Base-by-base conservation (phyloP, 2,888 invertebrate genomes). In the Drosophila tanythrix region DNA sequence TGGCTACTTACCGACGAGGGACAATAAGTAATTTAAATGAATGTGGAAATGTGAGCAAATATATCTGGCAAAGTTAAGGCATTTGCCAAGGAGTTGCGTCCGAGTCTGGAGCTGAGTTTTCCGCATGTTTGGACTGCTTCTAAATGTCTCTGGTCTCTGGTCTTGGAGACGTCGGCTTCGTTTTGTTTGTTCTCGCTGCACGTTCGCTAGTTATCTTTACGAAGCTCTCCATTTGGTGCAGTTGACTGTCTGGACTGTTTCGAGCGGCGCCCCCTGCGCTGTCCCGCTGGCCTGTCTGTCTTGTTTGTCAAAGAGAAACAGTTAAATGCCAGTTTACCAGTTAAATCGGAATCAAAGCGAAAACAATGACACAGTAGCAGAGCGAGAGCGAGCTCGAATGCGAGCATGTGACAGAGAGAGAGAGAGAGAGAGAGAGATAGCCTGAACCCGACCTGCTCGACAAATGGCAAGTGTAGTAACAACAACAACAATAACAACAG, bases 1-100 rank as follows among this genome's bases (percentile, higher is more conserved):
- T 91, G 97, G 97, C 11, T 76, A 83, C 38, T 40, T 76, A 4
- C 79, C 71, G 7, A 18, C 46, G 11, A 35, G 48, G 10, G 43
- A 10, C 3, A 40, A 35, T 31, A 50, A 6, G 5, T 15, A 31
- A 46, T 25, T 43, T 5, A 52, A 18, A 11, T 5, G 4, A 35
- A 35, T 10, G 25, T 5, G 15, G 2, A 25, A 36, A 15, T 13
- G 18, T 2, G 2, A 3, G 18, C 21, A 43, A 43, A 21, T 21
- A 2, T 13, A 21, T 21, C 11, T 13, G 43, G 11, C 15, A 27
- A 35, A 21, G 3, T 72, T 60, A 65, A 85, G 88, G 83, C 72
- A 85, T 85, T 83, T 79, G 88, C 75, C 83, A 79, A 21, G 48
- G 21, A 69, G 38, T 57, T 52, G 57, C 11, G 50, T 67, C 35